These are phyloP conservation scores for Macaca fascicularis DNA, from an alignment of 2,113 vertebrate species.

Conservation along the genomic window T2T-MFA8v1.1 NC_088387.1:17801501-17802000, in stretches of 20 bases:
- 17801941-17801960: neutral
- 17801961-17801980: neutral
- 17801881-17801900: neutral
- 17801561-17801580: neutral
- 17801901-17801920: neutral
- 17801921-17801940: neutral
- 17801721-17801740: accelerated
- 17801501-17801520: neutral
- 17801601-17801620: neutral
- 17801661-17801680: neutral
- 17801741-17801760: neutral
- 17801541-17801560: neutral
- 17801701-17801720: neutral
- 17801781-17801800: neutral
- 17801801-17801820: neutral
- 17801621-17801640: neutral
- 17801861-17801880: neutral
- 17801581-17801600: neutral
- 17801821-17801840: neutral
- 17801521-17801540: neutral
- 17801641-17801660: neutral
- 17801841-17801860: neutral
- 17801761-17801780: neutral
- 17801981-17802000: neutral
- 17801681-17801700: neutral